Evolutionary conservation across 1,140 invertebrate species (phyloP).

Genomic region (Aphaenogaster ashmeadi): DNA sequence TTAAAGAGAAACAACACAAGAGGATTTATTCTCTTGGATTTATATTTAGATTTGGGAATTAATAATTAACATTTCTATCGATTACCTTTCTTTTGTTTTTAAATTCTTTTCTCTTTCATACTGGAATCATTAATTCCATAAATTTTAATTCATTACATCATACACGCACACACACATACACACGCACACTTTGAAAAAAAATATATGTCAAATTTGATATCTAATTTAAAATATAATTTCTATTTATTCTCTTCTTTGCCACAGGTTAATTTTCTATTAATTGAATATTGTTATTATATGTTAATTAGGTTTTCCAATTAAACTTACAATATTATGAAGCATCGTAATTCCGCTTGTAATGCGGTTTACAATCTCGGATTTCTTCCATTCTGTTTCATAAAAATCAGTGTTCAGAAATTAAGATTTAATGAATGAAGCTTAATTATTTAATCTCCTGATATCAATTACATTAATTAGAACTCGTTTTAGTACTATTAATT

Average conservation of each 20-base stretch:
- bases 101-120: neutral
- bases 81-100: neutral
- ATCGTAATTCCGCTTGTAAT: neutral
- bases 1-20: slow-evolving; percentile 35
- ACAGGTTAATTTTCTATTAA: neutral
- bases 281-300: neutral
- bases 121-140: neutral
- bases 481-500: neutral
- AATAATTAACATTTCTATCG: slow-evolving; percentile 12
- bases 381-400: neutral
- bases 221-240: neutral
- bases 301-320: slow-evolving; percentile 28
- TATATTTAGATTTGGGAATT: neutral
- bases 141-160: neutral
- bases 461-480: neutral
- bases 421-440: neutral
- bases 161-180: neutral
- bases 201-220: neutral
- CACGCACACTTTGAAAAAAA: neutral
- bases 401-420: neutral
- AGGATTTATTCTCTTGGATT: neutral
- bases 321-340: neutral
- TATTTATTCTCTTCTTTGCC: neutral
- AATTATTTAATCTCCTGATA: neutral
- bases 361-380: neutral